Evolutionary conservation across 2,888 invertebrate genomes (phyloP), one percentile per base, ranked within the genome.

Genomic region (Cyaniris semiargus): DNA sequence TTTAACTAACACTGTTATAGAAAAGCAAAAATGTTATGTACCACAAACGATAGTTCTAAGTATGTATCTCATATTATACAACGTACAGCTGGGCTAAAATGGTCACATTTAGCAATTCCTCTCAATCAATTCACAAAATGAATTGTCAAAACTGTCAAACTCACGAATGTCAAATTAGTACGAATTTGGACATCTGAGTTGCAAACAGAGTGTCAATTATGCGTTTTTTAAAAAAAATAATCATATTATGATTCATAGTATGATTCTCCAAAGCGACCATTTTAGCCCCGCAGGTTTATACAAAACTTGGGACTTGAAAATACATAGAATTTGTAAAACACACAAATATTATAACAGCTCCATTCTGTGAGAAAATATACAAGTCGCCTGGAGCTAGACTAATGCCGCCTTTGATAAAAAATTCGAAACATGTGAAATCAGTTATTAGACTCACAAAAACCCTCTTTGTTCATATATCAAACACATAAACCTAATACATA

Each of bases 341-440:
- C 48, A 44, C 0, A 44, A 44, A 13, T 70, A 56, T 58, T 21
- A 58, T 38, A 44, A 48, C 13, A 72, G n/a, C 23, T 72, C 15
- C 5, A 48, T 48, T 48, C 72, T 5, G 72, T 21, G 10, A 21
- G 23, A 72, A 72, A 71, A 72, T 44, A 38, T 34, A 38, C 21
- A 4, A 15, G 23, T 44, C 21, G 72, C 44, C 72, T 72, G 23
- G 7, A 72, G 72, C 72, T 38, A n/a, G 72, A 23, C 72, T 21
- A 48, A 72, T 72, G 72, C 44, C 44, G 48, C 48, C 72, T 72
- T 72, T 72, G 71, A 71, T 71, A 44, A 71, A 71, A 71, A 71
- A 71, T 71, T 71, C 71, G 44, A 71, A 71, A 71, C 71, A 38
- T 71, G 21, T 13, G 71, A 71, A 34, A 71, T 71, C 71, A 71